Base-by-base conservation (phyloP, 2,888 invertebrate genomes). In the Acanthosepion pharaonis region DNA sequence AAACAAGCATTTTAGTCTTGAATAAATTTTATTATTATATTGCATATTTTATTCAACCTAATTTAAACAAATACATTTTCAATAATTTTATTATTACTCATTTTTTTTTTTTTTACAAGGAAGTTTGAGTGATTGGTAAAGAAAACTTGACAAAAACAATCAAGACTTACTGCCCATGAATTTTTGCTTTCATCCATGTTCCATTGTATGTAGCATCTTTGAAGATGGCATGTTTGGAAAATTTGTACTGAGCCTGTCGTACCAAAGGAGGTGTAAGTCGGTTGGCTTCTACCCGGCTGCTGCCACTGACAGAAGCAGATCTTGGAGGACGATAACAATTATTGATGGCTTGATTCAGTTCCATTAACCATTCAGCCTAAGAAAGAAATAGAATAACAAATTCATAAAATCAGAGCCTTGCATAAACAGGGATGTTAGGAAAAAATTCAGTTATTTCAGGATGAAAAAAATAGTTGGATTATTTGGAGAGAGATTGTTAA, bases 201-300 rank as follows among this genome's bases (percentile, higher is more conserved):
- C 98, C 99, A 94, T 98, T 98, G 96, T 99, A 99, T 95, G 98
- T 98, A 0, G 98, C 98, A 96, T 98, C 98, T 97, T 98, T 98
- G 96, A 98, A 98, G 96, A 98, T 98, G 0, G 98, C 97, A 97
- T 98, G 98, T 97, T 98, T 98, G 23, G 98, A 98, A 97, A 98
- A 99, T 2, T 98, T 98, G 96, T 98, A 98, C 42, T 98, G 98
- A 0, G 98, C 98, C 91, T 98, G 98, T 94, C 99, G 98, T 9
- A 98, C 98, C 91, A 98, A 98, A 0, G 98, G 98, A 0, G 98
- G 98, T 96, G 98, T 98, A 95, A 98, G 98, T 11, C 98, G 94
- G 28, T 94, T 93, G 28, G n/a, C 51, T 91, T 96, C 96, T 5
- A 96, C 96, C 94, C 96, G 96, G 93, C 96, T 95, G 93, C 96